phyloP scores from a whole-genome alignment of 2,888 invertebrate species.

The Tetranychus piercei region DNA sequence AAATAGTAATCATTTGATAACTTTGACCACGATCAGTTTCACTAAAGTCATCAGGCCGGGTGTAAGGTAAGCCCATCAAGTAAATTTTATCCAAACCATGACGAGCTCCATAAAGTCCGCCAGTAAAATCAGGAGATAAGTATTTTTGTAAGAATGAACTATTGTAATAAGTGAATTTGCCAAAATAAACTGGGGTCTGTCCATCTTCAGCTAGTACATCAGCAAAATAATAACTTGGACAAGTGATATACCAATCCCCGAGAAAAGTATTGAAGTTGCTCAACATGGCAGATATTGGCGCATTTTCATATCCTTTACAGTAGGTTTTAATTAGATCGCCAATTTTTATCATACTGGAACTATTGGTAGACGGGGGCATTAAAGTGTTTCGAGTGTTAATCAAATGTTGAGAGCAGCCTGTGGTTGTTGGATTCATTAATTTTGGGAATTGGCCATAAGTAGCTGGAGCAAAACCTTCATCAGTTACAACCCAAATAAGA shows the following conservation, averaged over 20 bases:
- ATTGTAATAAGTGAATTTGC: conserved; percentile 5
- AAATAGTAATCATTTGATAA: background rate
- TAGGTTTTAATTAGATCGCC: conserved; percentile 1
- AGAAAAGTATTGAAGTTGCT: background rate
- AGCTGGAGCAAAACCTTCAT: background rate
- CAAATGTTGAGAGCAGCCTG: background rate
- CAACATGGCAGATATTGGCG: background rate
- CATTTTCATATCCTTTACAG: background rate
- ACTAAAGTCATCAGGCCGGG: background rate
- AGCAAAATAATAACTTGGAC: background rate
- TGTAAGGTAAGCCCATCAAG: background rate
- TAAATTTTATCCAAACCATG: background rate
- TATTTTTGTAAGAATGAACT: background rate
- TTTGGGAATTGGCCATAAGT: background rate
- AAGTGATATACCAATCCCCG: background rate
- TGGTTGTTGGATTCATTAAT: background rate
- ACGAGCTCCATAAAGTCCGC: background rate
- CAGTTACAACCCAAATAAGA: background rate
- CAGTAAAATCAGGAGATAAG: background rate
- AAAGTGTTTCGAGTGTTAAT: background rate
- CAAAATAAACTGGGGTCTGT: background rate
- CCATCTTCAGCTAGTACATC: background rate
- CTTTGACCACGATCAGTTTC: background rate
- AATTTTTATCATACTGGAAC: background rate
- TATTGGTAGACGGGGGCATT: too few relatives aligned